Evolutionary conservation across 2,888 invertebrate species (phyloP).

Genomic region (Xylophagus ater): DNA sequence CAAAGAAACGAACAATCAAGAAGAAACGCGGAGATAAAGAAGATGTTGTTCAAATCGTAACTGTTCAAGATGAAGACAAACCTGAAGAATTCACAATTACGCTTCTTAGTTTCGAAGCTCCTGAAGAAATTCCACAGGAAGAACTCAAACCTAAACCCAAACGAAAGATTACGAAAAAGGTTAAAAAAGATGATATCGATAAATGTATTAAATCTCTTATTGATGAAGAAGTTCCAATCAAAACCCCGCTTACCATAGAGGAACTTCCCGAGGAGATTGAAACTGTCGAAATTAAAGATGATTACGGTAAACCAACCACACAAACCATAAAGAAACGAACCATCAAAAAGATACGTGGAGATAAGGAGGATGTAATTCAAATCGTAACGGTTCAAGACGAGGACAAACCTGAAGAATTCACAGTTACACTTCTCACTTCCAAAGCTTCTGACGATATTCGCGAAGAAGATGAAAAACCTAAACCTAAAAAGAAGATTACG

Average conservation of each 20-base stretch:
- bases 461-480: conserved; percentile 24
- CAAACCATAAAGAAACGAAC: conserved; percentile 10
- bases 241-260: conserved; percentile 22
- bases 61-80: conserved; percentile 30
- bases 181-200: conserved; percentile 17
- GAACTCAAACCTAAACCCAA: conserved; percentile 25
- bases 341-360: conserved; percentile 23
- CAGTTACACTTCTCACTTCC: conserved; percentile 27
- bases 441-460: conserved; percentile 16
- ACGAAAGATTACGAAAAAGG: conserved; percentile 23
- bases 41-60: conserved; percentile 29
- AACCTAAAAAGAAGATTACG: too few species aligned
- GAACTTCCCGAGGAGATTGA: conserved; percentile 26
- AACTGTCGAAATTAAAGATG: not conserved
- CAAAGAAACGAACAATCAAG: conserved; percentile 27
- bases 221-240: conserved; percentile 30
- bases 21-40: conserved; percentile 20
- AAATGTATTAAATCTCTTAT: conserved; percentile 21
- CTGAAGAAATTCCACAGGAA: conserved; percentile 20
- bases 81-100: too few species aligned
- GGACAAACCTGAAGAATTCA: conserved; percentile 21
- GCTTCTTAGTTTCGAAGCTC: conserved; percentile 17
- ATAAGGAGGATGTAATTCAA: conserved; percentile 28
- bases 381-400: conserved; percentile 31
- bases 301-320: conserved; percentile 19